Conservation (phyloP, 2,888 invertebrate species). For the Lordiphosa fenestrarum region DNA sequence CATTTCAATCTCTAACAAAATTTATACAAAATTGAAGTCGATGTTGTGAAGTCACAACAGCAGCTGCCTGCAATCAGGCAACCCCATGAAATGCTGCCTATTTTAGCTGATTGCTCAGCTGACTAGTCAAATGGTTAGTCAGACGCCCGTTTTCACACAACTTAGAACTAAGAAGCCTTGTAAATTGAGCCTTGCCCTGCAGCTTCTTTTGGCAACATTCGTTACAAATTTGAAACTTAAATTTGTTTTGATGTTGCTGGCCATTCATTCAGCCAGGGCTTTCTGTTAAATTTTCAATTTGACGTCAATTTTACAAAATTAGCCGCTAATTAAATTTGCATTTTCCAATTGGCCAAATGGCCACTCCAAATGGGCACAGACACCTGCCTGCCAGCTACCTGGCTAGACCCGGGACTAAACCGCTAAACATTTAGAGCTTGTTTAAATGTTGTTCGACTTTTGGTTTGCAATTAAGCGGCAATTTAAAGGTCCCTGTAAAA, state of each 20-base stretch:
- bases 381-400: not conserved
- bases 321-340: slow-evolving; percentile 40
- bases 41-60: too few relatives aligned
- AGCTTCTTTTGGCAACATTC: too few relatives aligned
- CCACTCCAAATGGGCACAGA: slow-evolving; percentile 13
- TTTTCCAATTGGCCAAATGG: slow-evolving; percentile 28
- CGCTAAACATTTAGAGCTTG: slow-evolving; percentile 24
- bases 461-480: slow-evolving; percentile 26
- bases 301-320: slow-evolving; percentile 52
- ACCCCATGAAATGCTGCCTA: too few relatives aligned
- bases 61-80: too few relatives aligned
- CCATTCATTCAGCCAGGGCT: slow-evolving; percentile 5
- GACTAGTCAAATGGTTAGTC: too few relatives aligned
- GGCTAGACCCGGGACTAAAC: slow-evolving; percentile 3
- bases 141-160: too few relatives aligned
- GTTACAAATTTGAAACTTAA: too few relatives aligned
- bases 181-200: too few relatives aligned
- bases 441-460: slow-evolving; percentile 34
- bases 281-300: slow-evolving; percentile 43
- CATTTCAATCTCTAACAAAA: too few relatives aligned
- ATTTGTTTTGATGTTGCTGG: not conserved
- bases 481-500: slow-evolving; percentile 8
- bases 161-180: too few relatives aligned
- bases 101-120: too few relatives aligned
- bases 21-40: too few relatives aligned